Percentiles rank a stretch among this genome's conserved stretches.
phyloP scores from a whole-genome alignment of 2,797 vertebrate species.

The Falco cherrug region DNA sequence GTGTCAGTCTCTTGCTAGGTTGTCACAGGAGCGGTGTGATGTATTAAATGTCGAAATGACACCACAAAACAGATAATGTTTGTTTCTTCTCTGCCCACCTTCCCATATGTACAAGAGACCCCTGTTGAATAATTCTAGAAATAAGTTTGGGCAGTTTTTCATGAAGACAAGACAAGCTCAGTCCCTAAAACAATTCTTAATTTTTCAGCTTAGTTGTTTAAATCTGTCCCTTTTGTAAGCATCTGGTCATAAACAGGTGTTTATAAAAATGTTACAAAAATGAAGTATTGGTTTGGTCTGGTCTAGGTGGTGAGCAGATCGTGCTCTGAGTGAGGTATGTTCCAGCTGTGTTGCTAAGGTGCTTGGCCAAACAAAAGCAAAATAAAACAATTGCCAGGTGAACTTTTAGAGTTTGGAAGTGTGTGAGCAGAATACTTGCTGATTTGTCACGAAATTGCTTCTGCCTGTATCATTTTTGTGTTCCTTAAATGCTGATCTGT shows the following conservation, averaged over 20 bases:
- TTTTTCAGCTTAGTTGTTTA: not conserved
- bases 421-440: not conserved
- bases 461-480: not conserved
- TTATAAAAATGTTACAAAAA: not conserved
- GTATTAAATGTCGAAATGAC: not conserved
- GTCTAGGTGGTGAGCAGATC: not conserved
- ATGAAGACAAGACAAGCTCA: not conserved
- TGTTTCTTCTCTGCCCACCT: not conserved
- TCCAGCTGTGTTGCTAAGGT: not conserved
- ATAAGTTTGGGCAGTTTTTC: not conserved
- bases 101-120: rapidly evolving
- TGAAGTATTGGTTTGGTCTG: not conserved
- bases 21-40: not conserved
- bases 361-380: not conserved
- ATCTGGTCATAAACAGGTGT: not conserved
- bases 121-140: not conserved
- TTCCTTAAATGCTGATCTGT: not conserved
- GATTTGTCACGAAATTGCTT: not conserved
- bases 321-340: not conserved
- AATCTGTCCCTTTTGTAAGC: not conserved
- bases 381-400: not conserved
- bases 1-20: not conserved
- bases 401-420: not conserved
- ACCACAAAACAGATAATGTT: not conserved
- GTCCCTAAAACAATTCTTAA: not conserved